Base-by-base conservation (phyloP, 1,140 invertebrate species). In the Diorhabda elongata region DNA sequence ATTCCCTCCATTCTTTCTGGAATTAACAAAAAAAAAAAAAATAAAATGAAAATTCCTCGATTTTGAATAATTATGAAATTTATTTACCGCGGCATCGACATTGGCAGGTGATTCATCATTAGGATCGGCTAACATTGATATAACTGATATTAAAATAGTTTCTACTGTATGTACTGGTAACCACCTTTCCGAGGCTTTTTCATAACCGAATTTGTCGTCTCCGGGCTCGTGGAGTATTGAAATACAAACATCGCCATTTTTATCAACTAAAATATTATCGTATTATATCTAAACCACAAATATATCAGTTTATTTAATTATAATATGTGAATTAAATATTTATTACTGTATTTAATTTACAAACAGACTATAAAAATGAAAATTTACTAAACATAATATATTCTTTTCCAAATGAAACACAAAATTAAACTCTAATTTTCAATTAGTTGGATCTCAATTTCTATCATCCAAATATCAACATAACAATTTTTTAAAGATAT, bases 21-120 rank as follows among this genome's bases (percentile, higher is more conserved):
- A 90, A 90, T 81, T 76, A 81, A 81, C 81, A 84, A 81, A 69
- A 69, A 62, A 47, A 47, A 60, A 26, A 42, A 11, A 6, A 3
- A 7, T n/a, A n/a, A n/a, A 4, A 41, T 42, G 0, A 61, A 61
- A 43, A 61, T 42, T 8, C 59, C 11, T 4, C 56, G 26, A n/a
- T 58, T 58, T 26, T n/a, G 5, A n/a, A 58, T 6, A 9, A 58
- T n/a, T 2, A 3, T 4, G 26, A 3, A 2, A 58, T 42, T 6
- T 64, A 90, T 92, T 89, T 87, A 97, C 95, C 77, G 98, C 98
- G 79, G 98, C 98, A 91, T 99, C 98, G 75, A 99, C 97, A 89
- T 99, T 99, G 77, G 98, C 98, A 77, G 98, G 98, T 84, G 96
- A 98, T 87, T 99, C 97, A 86, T 98, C 97, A 85, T 99, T 99